Evolutionary conservation across 2,113 vertebrate species (phyloP).

Genomic region (Oophaga pumilio): DNA sequence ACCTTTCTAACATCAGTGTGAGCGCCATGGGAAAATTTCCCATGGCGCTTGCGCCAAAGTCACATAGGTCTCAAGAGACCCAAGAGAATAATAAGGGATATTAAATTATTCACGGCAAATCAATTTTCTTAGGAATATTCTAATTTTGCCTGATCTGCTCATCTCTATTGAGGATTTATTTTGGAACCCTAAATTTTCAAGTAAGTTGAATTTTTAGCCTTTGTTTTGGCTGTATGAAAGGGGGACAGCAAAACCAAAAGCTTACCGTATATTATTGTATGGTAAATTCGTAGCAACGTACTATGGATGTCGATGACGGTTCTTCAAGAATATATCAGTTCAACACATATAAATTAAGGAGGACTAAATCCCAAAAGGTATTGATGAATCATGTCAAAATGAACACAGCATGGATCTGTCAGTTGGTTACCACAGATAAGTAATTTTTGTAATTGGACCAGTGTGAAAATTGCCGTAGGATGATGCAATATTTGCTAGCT

Average conservation of each 20-base stretch:
- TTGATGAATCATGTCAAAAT: background rate
- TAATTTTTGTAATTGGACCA: constrained; percentile 37
- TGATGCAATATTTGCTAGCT: constrained; percentile 4
- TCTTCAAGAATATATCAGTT: background rate
- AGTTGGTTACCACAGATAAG: constrained; percentile 39
- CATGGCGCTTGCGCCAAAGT: too few relatives aligned
- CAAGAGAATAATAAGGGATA: too few relatives aligned
- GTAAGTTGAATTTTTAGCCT: too few relatives aligned
- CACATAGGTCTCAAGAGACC: too few relatives aligned
- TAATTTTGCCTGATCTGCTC: too few relatives aligned
- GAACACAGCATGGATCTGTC: background rate
- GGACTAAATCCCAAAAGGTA: background rate
- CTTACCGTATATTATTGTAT: background rate
- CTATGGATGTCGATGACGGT: background rate
- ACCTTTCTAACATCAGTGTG: too few relatives aligned
- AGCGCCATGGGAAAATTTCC: too few relatives aligned
- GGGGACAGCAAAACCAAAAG: background rate
- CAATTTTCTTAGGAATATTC: too few relatives aligned
- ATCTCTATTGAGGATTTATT: too few relatives aligned
- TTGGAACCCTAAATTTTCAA: too few relatives aligned
- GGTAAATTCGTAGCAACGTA: background rate
- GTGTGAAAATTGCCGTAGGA: constrained; percentile 12
- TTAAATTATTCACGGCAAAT: too few relatives aligned
- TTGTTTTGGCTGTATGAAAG: too few relatives aligned
- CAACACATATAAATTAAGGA: background rate